Conservation (phyloP, 64 coral and sea anemone genomes). For the Pocillopora verrucosa region DNA sequence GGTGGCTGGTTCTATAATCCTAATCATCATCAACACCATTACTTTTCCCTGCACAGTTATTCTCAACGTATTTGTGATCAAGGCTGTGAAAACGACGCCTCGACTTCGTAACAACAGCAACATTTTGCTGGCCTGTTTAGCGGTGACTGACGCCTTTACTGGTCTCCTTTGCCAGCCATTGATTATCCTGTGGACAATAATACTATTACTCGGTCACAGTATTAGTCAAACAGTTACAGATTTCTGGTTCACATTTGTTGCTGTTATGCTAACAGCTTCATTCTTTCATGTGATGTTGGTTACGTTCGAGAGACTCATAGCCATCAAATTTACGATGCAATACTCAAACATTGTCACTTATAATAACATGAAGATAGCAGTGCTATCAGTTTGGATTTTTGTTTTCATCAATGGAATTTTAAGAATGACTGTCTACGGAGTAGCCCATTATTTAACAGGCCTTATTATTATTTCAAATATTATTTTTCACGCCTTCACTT, state of each 20-base stretch:
- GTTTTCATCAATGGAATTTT: too few species aligned
- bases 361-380: neutral
- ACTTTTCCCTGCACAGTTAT: neutral
- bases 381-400: too few species aligned
- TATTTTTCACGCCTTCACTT: too few species aligned
- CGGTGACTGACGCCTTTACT: neutral
- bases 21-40: neutral
- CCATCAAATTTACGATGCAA: neutral
- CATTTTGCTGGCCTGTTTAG: neutral
- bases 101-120: neutral
- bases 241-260: neutral
- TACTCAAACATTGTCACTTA: neutral
- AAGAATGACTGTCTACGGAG: too few species aligned
- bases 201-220: neutral
- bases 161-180: neutral
- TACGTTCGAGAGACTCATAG: neutral
- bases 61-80: too few species aligned
- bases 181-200: neutral
- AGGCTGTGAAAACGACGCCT: too few species aligned
- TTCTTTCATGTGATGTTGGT: neutral
- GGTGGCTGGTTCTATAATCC: neutral
- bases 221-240: neutral
- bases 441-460: too few species aligned
- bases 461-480: too few species aligned
- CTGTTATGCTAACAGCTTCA: neutral